Conservation (phyloP, 2,888 invertebrate genomes). For the Dryobotodes eremita region DNA sequence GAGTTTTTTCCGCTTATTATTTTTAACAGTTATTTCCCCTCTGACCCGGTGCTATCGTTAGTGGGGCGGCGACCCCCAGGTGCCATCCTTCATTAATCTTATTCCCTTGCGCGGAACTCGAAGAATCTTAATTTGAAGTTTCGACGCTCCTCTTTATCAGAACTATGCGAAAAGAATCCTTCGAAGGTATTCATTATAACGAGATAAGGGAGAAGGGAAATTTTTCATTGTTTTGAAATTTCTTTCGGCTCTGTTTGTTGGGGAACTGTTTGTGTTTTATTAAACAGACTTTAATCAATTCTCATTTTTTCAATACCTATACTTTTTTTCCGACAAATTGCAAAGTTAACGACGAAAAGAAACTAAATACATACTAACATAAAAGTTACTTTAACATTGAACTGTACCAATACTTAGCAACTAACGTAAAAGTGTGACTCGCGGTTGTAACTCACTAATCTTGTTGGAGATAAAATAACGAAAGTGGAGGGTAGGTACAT, state of each 20-base stretch:
- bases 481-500: slow-evolving; percentile 70
- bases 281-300: slow-evolving; percentile 16
- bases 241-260: slow-evolving; percentile 45
- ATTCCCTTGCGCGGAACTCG: slow-evolving; percentile 86
- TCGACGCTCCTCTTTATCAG: slow-evolving; percentile 88
- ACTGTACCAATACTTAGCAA: slow-evolving; percentile 59
- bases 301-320: background rate
- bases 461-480: slow-evolving; percentile 73
- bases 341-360: background rate
- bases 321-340: background rate
- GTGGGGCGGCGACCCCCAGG: slow-evolving; percentile 82
- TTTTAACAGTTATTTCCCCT: slow-evolving; percentile 82
- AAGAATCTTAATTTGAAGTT: slow-evolving; percentile 91
- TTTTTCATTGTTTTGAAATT: slow-evolving; percentile 68
- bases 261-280: slow-evolving; percentile 38
- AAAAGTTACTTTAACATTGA: slow-evolving; percentile 43
- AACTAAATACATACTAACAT: slow-evolving; percentile 26
- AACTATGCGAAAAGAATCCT: slow-evolving; percentile 90
- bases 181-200: slow-evolving; percentile 86
- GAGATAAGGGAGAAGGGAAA: slow-evolving; percentile 76
- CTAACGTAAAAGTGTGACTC: slow-evolving; percentile 75
- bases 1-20: slow-evolving; percentile 81
- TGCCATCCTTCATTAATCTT: slow-evolving; percentile 90
- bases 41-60: slow-evolving; percentile 82
- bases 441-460: slow-evolving; percentile 76